Conservation (phyloP, 2,797 vertebrate genomes). For the Epinephelus awoara region DNA sequence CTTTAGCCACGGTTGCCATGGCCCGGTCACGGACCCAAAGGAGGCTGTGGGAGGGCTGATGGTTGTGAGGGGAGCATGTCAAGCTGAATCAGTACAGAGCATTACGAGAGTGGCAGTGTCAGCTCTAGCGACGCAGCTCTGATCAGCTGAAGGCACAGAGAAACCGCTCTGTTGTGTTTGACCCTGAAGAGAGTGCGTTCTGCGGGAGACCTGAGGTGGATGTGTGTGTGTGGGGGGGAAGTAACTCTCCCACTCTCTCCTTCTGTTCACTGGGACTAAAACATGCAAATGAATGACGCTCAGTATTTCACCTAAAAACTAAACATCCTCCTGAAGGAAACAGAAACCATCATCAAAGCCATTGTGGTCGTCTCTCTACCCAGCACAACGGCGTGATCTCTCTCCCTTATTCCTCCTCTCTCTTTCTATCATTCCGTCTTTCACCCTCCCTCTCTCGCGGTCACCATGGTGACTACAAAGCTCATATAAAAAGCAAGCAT, state of each 20-base stretch:
- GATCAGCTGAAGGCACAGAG: conserved; percentile 20
- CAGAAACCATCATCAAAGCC: not conserved
- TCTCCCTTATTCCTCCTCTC: not conserved
- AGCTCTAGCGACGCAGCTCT: conserved; percentile 23
- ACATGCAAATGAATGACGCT: conserved; percentile 22
- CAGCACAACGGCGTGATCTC: not conserved
- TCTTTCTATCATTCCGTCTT: conserved; percentile 14
- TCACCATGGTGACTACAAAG: conserved; percentile 67
- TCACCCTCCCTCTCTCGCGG: conserved; percentile 16
- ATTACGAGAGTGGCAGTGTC: conserved; percentile 12
- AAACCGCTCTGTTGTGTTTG: not conserved
- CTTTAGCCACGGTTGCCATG: conserved; percentile 41
- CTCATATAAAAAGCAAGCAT: conserved; percentile 49
- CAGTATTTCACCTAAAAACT: too few relatives aligned
- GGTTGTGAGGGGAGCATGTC: conserved; percentile 24
- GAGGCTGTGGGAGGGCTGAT: conserved; percentile 33
- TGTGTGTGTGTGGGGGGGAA: not conserved
- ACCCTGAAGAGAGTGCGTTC: not conserved
- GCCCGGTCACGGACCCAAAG: not conserved
- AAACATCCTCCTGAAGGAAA: not conserved
- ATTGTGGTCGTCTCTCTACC: conserved; percentile 10
- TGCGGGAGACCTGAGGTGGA: conserved; percentile 12
- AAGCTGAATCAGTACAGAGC: conserved; percentile 39
- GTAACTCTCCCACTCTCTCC: conserved; percentile 10
- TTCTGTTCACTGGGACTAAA: conserved; percentile 18